phyloP scores from a whole-genome alignment of 2,113 vertebrate genomes.

The Neopipo cinnamomea region DNA sequence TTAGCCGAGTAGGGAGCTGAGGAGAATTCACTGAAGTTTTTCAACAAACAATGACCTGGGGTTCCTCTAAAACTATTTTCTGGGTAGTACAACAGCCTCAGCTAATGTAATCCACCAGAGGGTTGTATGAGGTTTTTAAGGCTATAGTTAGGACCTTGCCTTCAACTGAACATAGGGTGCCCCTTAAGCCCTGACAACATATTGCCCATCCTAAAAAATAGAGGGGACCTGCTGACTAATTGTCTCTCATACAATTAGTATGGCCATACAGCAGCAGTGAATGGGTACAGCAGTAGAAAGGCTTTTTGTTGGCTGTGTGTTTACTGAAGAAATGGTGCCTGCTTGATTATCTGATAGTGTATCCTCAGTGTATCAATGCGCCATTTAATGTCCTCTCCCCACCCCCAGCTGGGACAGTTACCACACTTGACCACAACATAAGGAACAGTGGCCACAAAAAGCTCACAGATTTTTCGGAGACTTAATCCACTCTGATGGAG shows the following conservation, averaged over 20 bases:
- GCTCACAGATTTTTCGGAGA: neutral
- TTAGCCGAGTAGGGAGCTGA: neutral
- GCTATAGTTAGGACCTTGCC: neutral
- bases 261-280: neutral
- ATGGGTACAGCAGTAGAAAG: neutral
- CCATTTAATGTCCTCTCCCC: neutral
- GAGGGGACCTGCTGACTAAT: neutral
- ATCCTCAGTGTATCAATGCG: neutral
- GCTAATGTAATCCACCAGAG: neutral
- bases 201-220: neutral
- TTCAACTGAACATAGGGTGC: neutral
- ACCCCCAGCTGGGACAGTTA: neutral
- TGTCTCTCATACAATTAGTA: no score
- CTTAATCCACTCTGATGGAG: neutral
- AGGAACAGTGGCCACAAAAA: neutral
- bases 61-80: neutral
- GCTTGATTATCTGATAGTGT: neutral
- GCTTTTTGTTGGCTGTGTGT: neutral
- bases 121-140: neutral
- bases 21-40: neutral
- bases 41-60: neutral
- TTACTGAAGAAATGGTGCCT: neutral
- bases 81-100: neutral
- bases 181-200: neutral
- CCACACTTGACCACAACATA: neutral